Percentiles rank a stretch among this genome's conserved stretches.
Conservation (phyloP, 2,888 invertebrate species). For the Hyalella azteca region DNA sequence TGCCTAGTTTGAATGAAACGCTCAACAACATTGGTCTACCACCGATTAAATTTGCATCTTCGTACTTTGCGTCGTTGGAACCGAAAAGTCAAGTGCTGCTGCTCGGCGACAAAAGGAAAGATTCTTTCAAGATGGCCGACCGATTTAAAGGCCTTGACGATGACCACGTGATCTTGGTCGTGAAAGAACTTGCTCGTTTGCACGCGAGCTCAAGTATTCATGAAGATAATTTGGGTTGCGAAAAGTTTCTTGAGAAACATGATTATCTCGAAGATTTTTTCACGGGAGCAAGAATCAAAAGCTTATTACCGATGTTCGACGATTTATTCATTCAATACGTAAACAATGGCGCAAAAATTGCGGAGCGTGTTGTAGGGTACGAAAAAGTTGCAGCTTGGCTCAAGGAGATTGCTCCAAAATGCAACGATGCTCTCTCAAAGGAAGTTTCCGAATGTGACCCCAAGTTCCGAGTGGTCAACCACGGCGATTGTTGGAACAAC, state of each 20-base stretch:
- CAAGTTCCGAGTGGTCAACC: conserved; percentile 36
- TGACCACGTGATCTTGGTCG: conserved; percentile 41
- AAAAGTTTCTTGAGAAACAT: not conserved
- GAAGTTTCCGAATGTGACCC: not conserved
- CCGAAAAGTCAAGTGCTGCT: conserved; percentile 35
- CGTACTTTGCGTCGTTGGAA: not conserved
- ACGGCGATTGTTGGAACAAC: conserved; percentile 52
- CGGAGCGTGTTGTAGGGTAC: conserved; percentile 33
- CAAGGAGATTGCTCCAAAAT: not conserved
- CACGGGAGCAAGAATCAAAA: not conserved
- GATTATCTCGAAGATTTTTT: not conserved
- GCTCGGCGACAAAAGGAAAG: conserved; percentile 37
- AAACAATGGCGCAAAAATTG: not conserved
- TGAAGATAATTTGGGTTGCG: conserved; percentile 5
- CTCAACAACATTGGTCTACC: not conserved
- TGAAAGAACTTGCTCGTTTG: conserved; percentile 47
- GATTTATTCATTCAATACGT: not conserved
- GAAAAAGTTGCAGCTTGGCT: conserved; percentile 39
- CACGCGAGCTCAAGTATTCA: conserved; percentile 45
- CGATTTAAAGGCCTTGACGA: conserved; percentile 42
- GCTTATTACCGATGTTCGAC: not conserved
- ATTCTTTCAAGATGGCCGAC: conserved; percentile 48
- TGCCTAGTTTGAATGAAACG: conserved; percentile 33
- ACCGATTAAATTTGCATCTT: conserved; percentile 13
- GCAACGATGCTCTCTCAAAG: not conserved